These are phyloP conservation scores for Entomobrya proxima DNA, from an alignment of 2,888 invertebrate species.

Conservation along the genomic window DNA sequence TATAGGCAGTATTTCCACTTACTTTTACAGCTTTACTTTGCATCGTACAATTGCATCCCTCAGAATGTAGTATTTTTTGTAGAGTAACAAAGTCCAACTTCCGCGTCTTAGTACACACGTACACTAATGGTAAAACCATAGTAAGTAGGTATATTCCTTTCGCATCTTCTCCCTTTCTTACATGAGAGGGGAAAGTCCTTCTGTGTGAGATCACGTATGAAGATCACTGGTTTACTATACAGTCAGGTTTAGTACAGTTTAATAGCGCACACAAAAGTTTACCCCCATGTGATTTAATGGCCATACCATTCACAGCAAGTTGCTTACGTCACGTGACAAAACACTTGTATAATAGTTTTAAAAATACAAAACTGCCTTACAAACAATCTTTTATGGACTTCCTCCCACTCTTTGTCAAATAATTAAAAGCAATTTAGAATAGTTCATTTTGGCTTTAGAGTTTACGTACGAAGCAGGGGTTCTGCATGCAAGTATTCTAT, in stretches of 20 bases:
- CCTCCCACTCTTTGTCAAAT: slow-evolving; percentile 54
- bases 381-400: slow-evolving; percentile 36
- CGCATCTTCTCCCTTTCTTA: not conserved
- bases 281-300: slow-evolving; percentile 8
- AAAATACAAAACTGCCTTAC: slow-evolving; percentile 25
- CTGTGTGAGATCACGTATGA: not conserved
- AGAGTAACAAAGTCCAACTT: not conserved
- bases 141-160: not conserved
- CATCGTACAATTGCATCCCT: too few relatives aligned
- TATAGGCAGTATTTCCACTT: slow-evolving; percentile 22
- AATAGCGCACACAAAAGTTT: slow-evolving; percentile 5
- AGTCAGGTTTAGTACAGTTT: not conserved
- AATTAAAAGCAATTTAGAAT: slow-evolving; percentile 53
- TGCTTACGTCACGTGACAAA: not conserved
- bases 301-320: not conserved
- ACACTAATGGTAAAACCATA: not conserved
- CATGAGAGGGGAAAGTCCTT: not conserved
- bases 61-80: too few relatives aligned
- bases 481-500: not conserved
- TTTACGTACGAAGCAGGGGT: slow-evolving; percentile 26
- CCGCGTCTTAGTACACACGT: slow-evolving; percentile 4
- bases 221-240: slow-evolving; percentile 33
- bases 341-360: not conserved
- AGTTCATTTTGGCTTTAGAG: slow-evolving; percentile 4
- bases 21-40: slow-evolving; percentile 4